These are phyloP conservation scores for Calcarius ornatus DNA, from an alignment of 2,113 vertebrate genomes.

Conservation along the genomic window DNA sequence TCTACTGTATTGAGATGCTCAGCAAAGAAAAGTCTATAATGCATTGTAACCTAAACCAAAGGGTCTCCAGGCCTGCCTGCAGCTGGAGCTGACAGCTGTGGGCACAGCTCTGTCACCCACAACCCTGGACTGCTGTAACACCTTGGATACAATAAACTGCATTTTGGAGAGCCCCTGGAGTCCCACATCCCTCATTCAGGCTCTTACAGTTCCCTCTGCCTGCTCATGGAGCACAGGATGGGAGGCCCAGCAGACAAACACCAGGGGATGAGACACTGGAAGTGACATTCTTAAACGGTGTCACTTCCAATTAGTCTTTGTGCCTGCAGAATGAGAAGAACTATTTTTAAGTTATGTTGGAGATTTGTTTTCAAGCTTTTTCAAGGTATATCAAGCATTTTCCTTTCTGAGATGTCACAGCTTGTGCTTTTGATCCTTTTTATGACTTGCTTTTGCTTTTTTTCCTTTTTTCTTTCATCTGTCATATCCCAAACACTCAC, in stretches of 20 bases:
- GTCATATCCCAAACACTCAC: background rate
- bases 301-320: background rate
- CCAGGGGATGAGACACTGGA: background rate
- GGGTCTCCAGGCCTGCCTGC: too few species aligned
- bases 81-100: too few species aligned
- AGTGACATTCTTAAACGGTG: background rate
- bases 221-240: accelerated
- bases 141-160: too few species aligned
- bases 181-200: too few species aligned
- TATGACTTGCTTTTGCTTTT: background rate
- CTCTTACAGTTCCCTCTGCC: background rate
- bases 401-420: background rate
- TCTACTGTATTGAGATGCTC: too few species aligned
- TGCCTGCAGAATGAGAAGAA: background rate
- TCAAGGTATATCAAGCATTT: background rate
- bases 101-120: too few species aligned
- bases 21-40: too few species aligned
- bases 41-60: too few species aligned
- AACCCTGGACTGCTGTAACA: too few species aligned
- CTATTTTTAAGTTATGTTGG: background rate
- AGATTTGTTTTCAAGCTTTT: background rate
- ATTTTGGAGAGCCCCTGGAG: too few species aligned
- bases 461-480: background rate
- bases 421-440: background rate
- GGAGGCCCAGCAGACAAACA: background rate